Conservation (phyloP, 1,140 invertebrate genomes). For the Aethina tumida region DNA sequence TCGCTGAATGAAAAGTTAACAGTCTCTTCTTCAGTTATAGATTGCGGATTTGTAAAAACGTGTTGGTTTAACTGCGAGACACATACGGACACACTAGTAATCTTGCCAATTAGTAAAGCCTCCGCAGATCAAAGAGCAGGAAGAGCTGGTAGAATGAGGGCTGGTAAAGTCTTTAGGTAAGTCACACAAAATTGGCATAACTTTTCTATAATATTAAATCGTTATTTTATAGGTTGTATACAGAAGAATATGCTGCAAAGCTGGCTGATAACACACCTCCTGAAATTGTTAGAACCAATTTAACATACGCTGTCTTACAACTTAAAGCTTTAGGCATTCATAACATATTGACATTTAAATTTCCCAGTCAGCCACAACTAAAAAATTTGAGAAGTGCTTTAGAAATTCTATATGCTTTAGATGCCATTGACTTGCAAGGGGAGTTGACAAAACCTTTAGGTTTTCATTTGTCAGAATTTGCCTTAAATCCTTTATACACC, state of each 20-base stretch:
- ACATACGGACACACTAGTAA: slow-evolving; percentile 74
- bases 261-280: slow-evolving; percentile 66
- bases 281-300: slow-evolving; percentile 86
- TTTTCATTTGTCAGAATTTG: slow-evolving; percentile 84
- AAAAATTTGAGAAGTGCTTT: slow-evolving; percentile 76
- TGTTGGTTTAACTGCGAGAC: slow-evolving; percentile 80
- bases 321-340: slow-evolving; percentile 92
- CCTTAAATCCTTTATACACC: slow-evolving; percentile 76
- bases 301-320: slow-evolving; percentile 79
- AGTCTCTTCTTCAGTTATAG: slow-evolving; percentile 63
- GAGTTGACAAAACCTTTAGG: slow-evolving; percentile 74
- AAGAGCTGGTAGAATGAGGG: slow-evolving; percentile 72
- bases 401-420: slow-evolving; percentile 82
- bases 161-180: slow-evolving; percentile 74
- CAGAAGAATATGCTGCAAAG: slow-evolving; percentile 67
- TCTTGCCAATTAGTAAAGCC: slow-evolving; percentile 78
- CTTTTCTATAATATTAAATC: no score
- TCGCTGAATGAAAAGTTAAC: neutral
- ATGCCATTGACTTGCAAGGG: slow-evolving; percentile 71
- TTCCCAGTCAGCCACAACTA: slow-evolving; percentile 81
- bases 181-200: slow-evolving; percentile 1
- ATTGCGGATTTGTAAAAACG: slow-evolving; percentile 95
- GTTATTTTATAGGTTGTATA: slow-evolving; percentile 51
- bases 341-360: slow-evolving; percentile 77
- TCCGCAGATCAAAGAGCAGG: slow-evolving; percentile 89